A percentile compares a stretch with the other conserved stretches of the same genome.
Conservation (phyloP, 2,797 vertebrate species). For the Eupleurogrammus muticus region DNA sequence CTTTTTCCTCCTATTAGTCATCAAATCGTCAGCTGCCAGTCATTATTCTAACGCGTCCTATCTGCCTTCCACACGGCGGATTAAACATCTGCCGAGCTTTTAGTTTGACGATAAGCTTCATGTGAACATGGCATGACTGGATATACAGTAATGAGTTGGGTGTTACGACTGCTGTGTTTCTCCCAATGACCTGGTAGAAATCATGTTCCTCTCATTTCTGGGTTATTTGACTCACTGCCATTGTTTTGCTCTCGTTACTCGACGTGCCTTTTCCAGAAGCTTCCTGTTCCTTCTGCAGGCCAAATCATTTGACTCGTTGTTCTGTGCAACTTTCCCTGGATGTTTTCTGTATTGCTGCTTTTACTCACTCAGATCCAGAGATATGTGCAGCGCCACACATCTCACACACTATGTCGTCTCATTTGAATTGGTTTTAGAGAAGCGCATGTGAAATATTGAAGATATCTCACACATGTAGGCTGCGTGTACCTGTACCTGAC, state of each 20-base stretch:
- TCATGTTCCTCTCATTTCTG: conserved; percentile 11
- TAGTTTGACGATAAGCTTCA: conserved; percentile 19
- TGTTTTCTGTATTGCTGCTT: conserved; percentile 4
- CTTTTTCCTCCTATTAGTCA: background rate
- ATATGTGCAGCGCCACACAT: background rate
- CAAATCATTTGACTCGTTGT: conserved; percentile 19
- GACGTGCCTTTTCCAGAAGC: background rate
- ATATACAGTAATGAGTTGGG: conserved; percentile 24
- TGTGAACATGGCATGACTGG: background rate
- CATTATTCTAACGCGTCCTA: conserved; percentile 5
- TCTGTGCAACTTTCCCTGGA: background rate
- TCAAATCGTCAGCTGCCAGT: conserved; percentile 1
- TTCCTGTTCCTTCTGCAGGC: conserved; percentile 16
- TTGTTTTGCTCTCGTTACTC: conserved; percentile 14
- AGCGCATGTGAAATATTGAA: background rate
- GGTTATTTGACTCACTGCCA: conserved; percentile 19
- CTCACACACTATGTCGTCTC: background rate
- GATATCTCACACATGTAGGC: no score
- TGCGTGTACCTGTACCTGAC: no score
- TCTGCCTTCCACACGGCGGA: background rate
- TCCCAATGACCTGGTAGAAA: background rate
- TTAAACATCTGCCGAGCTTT: background rate
- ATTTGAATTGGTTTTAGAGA: background rate
- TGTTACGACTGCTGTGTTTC: conserved; percentile 4
- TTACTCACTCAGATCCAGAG: conserved; percentile 3